phyloP scores from a whole-genome alignment of 2,888 invertebrate species.

The Ectobius pallidus region DNA sequence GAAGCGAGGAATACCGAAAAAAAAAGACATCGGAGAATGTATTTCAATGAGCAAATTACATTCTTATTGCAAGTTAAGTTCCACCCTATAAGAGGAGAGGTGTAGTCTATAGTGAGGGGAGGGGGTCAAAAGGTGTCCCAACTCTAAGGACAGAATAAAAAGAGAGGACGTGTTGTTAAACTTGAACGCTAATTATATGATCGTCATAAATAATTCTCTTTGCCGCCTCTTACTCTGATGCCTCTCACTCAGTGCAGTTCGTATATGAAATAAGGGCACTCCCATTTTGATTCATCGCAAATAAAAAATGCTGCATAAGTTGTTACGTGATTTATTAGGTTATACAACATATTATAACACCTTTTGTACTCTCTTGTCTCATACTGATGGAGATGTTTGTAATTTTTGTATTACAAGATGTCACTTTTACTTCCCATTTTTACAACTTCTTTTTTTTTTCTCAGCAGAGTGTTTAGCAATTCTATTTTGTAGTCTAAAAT shows the following conservation, averaged over 20 bases:
- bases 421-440: not conserved
- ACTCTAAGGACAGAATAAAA: not conserved
- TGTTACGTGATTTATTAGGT: not conserved
- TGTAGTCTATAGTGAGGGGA: not conserved
- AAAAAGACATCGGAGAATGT: too few relatives aligned
- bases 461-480: too few relatives aligned
- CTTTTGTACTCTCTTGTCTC: not conserved
- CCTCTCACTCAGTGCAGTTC: not conserved
- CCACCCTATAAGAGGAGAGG: not conserved
- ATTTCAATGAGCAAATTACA: too few relatives aligned
- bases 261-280: not conserved
- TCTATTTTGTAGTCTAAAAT: too few relatives aligned
- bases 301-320: not conserved
- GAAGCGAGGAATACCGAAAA: too few relatives aligned
- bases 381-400: not conserved
- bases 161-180: not conserved
- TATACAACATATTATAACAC: not conserved
- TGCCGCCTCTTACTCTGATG: not conserved
- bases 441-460: too few relatives aligned
- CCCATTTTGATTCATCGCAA: not conserved
- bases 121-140: slow-evolving; percentile 2
- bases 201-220: not conserved
- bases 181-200: slow-evolving; percentile 3
- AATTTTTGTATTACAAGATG: not conserved
- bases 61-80: not conserved